Evolutionary conservation across 1,140 invertebrate species (phyloP).

Genomic region (Colletes gigas): DNA sequence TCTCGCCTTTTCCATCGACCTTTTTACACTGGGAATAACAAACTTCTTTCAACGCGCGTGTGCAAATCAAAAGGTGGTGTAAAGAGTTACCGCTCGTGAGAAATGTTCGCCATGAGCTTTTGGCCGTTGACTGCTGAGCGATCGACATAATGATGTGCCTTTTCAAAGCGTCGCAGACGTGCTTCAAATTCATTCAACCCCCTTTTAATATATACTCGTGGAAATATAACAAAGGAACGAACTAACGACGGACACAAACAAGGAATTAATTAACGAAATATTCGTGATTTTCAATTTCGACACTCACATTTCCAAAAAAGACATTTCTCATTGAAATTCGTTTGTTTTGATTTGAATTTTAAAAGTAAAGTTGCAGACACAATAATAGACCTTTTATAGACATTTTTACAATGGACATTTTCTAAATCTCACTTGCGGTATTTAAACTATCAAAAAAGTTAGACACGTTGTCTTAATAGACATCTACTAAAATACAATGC

Average conservation of each 20-base stretch:
- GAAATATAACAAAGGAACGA: background rate
- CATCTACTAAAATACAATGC: too few relatives aligned
- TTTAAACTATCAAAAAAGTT: too few relatives aligned
- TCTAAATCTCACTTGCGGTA: too few relatives aligned
- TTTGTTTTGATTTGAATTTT: too few relatives aligned
- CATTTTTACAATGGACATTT: too few relatives aligned
- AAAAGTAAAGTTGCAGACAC: too few relatives aligned
- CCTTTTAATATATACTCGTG: background rate
- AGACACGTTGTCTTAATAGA: too few relatives aligned
- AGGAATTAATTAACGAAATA: too few relatives aligned
- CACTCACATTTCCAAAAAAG: too few relatives aligned
- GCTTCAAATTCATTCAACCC: background rate
- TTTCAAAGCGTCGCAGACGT: background rate
- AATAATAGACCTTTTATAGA: too few relatives aligned
- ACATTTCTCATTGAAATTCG: too few relatives aligned
- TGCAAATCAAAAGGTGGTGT: background rate
- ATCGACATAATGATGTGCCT: background rate
- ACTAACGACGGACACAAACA: background rate
- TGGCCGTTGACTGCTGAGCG: background rate
- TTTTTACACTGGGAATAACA: background rate
- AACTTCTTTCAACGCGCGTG: background rate
- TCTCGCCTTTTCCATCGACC: background rate
- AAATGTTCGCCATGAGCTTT: background rate
- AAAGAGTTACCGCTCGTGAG: background rate
- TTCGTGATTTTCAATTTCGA: too few relatives aligned